These are phyloP conservation scores for Bryconaethiops microstoma DNA, from an alignment of 2,797 vertebrate species.

Conservation along the genomic window DNA sequence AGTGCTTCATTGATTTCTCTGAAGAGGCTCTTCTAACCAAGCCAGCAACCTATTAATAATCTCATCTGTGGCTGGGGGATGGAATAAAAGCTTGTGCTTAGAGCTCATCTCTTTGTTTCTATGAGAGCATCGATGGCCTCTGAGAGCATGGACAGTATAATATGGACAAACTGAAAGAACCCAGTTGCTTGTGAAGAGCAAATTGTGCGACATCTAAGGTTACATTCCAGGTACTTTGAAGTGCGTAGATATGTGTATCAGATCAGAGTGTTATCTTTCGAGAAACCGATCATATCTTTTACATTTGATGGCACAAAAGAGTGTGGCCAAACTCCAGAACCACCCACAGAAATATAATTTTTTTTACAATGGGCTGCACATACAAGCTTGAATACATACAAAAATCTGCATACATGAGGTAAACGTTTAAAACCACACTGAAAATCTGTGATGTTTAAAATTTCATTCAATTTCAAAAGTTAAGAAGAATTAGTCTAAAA, in stretches of 20 bases:
- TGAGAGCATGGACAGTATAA: not conserved
- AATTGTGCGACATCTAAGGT: not conserved
- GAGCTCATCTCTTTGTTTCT: slow-evolving; percentile 23
- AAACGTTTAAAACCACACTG: too few species aligned
- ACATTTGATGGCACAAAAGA: too few species aligned
- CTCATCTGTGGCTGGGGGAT: slow-evolving; percentile 32
- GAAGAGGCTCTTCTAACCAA: slow-evolving; percentile 57
- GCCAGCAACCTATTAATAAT: slow-evolving; percentile 56
- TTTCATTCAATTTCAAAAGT: too few species aligned
- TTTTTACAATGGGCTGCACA: too few species aligned
- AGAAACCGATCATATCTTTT: too few species aligned
- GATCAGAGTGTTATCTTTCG: too few species aligned
- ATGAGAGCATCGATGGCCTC: slow-evolving; percentile 1
- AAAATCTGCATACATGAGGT: too few species aligned
- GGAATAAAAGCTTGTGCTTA: not conserved
- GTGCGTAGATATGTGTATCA: not conserved
- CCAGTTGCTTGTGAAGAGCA: not conserved
- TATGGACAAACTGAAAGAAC: not conserved
- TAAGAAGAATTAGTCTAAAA: too few species aligned
- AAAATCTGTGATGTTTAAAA: too few species aligned
- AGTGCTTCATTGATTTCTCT: slow-evolving; percentile 60
- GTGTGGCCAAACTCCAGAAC: too few species aligned
- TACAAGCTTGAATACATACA: too few species aligned
- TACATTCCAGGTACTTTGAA: not conserved
- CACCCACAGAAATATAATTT: too few species aligned